Conservation (phyloP, 2,113 vertebrate genomes). For the Otocyon megalotis region DNA sequence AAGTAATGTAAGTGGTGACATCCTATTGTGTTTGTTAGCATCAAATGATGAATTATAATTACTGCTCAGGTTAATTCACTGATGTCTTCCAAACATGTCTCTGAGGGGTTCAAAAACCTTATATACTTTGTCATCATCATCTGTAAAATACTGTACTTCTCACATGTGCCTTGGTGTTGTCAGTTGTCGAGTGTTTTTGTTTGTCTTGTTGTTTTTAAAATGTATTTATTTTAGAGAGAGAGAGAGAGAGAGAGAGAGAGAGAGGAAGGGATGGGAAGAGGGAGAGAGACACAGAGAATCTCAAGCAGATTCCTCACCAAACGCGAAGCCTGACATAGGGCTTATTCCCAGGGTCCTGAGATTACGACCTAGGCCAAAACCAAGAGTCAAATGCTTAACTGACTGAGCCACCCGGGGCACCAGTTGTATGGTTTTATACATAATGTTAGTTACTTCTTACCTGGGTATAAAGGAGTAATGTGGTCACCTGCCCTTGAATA, state of each 20-base stretch:
- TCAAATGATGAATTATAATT: neutral
- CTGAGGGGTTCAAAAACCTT: neutral
- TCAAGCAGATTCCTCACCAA: neutral
- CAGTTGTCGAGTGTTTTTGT: neutral
- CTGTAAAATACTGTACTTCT: neutral
- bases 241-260: accelerated
- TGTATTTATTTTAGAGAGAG: neutral
- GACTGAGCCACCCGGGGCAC: neutral
- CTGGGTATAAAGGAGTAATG: neutral
- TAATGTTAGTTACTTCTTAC: neutral
- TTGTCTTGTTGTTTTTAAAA: neutral
- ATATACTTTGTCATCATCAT: neutral
- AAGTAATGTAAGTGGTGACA: neutral
- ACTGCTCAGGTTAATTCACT: neutral
- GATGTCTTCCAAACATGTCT: neutral
- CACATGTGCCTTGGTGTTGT: neutral
- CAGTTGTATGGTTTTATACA: neutral
- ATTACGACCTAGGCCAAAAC: neutral
- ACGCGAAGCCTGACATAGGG: neutral
- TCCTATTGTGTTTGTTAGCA: neutral
- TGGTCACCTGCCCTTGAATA: neutral
- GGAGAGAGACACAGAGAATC: neutral
- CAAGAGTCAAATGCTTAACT: neutral
- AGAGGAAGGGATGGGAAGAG: neutral
- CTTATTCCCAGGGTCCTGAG: neutral